Conservation (phyloP, 2,113 vertebrate species). For the Ibidorhyncha struthersii region DNA sequence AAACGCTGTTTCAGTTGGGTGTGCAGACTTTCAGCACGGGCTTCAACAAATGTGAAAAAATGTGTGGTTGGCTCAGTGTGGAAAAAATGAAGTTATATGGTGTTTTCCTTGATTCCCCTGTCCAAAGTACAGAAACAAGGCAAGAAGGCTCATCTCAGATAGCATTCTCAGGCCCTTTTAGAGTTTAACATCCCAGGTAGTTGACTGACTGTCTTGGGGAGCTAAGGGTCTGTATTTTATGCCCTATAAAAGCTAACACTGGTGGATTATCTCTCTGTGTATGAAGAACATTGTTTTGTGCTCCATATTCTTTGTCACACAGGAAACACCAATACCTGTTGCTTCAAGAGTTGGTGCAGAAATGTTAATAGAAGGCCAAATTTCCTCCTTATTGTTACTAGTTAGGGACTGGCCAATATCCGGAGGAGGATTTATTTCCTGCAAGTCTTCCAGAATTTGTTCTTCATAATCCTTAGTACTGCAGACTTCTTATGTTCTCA, state of each 20-base stretch:
- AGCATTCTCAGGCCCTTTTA: neutral
- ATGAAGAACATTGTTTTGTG: neutral
- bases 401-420: neutral
- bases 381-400: neutral
- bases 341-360: neutral
- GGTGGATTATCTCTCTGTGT: neutral
- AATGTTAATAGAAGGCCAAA: neutral
- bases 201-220: neutral
- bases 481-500: neutral
- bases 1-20: rapidly evolving
- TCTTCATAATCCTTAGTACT: neutral
- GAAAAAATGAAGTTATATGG: neutral
- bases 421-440: neutral
- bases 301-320: neutral
- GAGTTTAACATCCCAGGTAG: neutral
- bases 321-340: neutral
- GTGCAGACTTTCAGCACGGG: neutral
- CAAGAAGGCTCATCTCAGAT: neutral
- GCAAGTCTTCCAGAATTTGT: neutral
- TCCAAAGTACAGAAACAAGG: neutral
- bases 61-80: neutral
- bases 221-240: neutral
- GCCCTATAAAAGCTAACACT: neutral
- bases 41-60: neutral
- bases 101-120: neutral